Percentiles rank a stretch among this genome's conserved stretches.
Evolutionary conservation across 2,113 vertebrate species (phyloP).

Genomic region (Spea bombifrons): DNA sequence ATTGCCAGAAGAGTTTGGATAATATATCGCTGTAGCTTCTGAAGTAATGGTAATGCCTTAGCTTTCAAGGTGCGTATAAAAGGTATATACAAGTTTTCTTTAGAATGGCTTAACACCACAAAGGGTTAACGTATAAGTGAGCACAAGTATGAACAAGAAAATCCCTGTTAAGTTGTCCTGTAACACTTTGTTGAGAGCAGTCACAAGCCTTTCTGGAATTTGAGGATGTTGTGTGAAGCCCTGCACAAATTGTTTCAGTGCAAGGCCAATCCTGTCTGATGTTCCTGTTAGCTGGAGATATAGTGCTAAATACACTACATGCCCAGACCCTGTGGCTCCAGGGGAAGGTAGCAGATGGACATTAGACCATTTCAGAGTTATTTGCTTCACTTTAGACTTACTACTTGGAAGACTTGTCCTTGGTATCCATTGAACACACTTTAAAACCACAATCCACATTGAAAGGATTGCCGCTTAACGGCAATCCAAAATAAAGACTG

Average conservation of each 20-base stretch:
- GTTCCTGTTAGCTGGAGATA: slow-evolving; percentile 54
- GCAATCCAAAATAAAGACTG: too few species aligned
- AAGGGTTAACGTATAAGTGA: slow-evolving; percentile 55
- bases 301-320: slow-evolving; percentile 52
- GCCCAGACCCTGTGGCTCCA: slow-evolving; percentile 61
- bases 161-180: slow-evolving; percentile 80
- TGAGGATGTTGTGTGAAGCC: slow-evolving; percentile 61
- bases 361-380: slow-evolving; percentile 47
- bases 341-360: slow-evolving; percentile 52
- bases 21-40: too few species aligned
- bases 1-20: too few species aligned
- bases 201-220: slow-evolving; percentile 67
- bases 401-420: not conserved
- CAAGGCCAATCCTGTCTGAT: slow-evolving; percentile 53
- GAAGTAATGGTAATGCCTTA: too few species aligned
- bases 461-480: too few species aligned
- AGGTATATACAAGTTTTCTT: too few species aligned
- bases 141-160: slow-evolving; percentile 80
- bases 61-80: too few species aligned
- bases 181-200: slow-evolving; percentile 67
- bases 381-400: slow-evolving; percentile 42
- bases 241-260: slow-evolving; percentile 59
- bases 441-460: not conserved
- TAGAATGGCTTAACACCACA: not conserved
- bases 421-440: slow-evolving; percentile 1